A percentile compares a stretch with the other conserved stretches of the same genome.
Conservation (phyloP, 2,797 vertebrate species). For the Peromyscus eremicus region DNA sequence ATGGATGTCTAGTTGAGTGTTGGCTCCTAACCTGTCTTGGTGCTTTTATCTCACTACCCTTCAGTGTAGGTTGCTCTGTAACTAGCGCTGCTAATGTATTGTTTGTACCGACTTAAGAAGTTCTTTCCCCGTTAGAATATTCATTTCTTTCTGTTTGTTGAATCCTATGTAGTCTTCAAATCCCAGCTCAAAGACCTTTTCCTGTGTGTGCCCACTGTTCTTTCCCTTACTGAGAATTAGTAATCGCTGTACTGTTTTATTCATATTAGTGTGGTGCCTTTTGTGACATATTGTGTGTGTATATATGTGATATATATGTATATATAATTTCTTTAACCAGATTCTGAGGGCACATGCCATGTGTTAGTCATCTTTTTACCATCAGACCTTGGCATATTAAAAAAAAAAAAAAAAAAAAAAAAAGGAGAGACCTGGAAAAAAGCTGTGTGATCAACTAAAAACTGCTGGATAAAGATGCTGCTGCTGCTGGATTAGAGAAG, state of each 20-base stretch:
- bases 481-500: not conserved
- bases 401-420: no score
- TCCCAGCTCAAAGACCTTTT: not conserved
- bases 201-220: not conserved
- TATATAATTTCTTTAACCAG: not conserved
- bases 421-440: not conserved
- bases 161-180: not conserved
- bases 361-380: not conserved
- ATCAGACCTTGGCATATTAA: not conserved
- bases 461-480: not conserved
- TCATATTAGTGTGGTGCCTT: not conserved
- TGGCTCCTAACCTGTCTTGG: not conserved
- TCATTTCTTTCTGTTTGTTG: not conserved
- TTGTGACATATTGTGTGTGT: not conserved
- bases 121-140: not conserved
- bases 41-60: not conserved
- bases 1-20: not conserved
- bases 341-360: not conserved
- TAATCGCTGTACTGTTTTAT: not conserved
- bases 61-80: not conserved
- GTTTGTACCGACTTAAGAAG: not conserved
- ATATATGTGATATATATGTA: not conserved
- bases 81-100: not conserved
- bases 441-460: not conserved
- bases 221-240: conserved; percentile 17